Percentiles rank a stretch among this genome's conserved stretches.
Conservation (phyloP, 2,888 invertebrate genomes). For the Dastarcus helophoroides region DNA sequence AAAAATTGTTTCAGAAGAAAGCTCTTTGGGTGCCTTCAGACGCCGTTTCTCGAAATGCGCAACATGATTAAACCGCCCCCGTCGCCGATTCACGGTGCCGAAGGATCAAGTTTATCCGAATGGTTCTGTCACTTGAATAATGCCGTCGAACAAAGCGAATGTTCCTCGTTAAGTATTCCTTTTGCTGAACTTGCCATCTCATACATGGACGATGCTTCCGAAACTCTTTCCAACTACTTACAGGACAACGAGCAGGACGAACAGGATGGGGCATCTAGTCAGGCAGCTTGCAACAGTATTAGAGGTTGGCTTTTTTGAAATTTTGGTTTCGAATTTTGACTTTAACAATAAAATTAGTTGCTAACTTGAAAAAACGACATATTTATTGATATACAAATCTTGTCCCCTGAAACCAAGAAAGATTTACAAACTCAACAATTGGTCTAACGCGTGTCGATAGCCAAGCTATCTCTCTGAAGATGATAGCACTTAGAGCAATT, state of each 20-base stretch:
- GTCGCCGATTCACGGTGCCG: constrained; percentile 31
- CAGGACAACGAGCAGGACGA: constrained; percentile 19
- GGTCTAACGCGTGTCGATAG: too few relatives aligned
- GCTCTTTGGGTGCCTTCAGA: constrained; percentile 47
- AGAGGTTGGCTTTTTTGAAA: constrained; percentile 30
- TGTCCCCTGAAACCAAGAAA: too few relatives aligned
- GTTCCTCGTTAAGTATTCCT: constrained; percentile 34
- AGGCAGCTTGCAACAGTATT: constrained; percentile 27
- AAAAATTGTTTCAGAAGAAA: constrained; percentile 37
- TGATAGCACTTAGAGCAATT: too few relatives aligned
- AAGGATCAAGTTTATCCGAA: constrained; percentile 35
- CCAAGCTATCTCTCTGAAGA: too few relatives aligned
- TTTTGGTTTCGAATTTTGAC: too few relatives aligned
- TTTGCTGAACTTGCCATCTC: constrained; percentile 35
- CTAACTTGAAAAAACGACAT: too few relatives aligned
- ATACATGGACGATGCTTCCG: constrained; percentile 35
- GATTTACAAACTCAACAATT: too few relatives aligned
- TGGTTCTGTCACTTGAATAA: constrained; percentile 32
- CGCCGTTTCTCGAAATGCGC: constrained; percentile 44
- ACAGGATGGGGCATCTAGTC: constrained; percentile 24
- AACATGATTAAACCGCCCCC: constrained; percentile 44
- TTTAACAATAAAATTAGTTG: too few relatives aligned
- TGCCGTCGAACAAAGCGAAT: constrained; percentile 27
- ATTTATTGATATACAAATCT: too few relatives aligned
- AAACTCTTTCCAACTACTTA: constrained; percentile 25